Evolutionary conservation across 2,888 invertebrate genomes (phyloP), one percentile per base, ranked within the genome.

Genomic region (Crossocerus cetratus): DNA sequence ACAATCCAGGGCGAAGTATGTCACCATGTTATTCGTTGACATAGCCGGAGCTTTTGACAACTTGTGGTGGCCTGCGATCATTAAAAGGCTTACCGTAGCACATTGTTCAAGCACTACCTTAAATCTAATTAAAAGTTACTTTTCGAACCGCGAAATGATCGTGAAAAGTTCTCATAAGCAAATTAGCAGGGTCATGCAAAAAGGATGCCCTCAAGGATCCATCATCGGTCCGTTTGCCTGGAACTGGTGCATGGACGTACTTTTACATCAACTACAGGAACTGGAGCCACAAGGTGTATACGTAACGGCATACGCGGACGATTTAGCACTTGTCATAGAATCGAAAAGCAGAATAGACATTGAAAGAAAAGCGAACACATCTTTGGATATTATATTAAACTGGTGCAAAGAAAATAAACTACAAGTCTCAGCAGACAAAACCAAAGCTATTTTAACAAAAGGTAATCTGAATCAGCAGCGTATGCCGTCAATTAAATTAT

Each of bases 31-130:
- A 3, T 61, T 61, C 11, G 4, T 67, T 18, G 61, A 67, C 11
- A 62, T 59, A 0, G 8, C 14, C 11, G 68, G 68, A 2, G 68
- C 62, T 0, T 68, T 68, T 16, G 68, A 68, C 20, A 60, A 70
- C 16, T 3, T 70, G 11, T 65, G 64, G 59, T 64, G 63, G 64
- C 59, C 53, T 2, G 14, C 53, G 1, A 63, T 69, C 1, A 14
- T 58, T 1, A 13, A 1, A 0, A 16, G 56, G 21, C 4, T 61
- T 13, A 18, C 1, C 0, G n/a, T 32, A 2, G 45, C 49, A 2
- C 0, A 49, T 1, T 70, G 70, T 11, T 23, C 55, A 14, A 18
- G 16, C 1, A 0, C 2, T 5, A 2, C 64, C 2, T 0, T 59
- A 0, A 23, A 54, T 1, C n/a, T 55, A 1, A n/a, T 60, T 0